Base-by-base conservation (phyloP, 2,113 vertebrate genomes). In the Oenanthe oenanthe region DNA sequence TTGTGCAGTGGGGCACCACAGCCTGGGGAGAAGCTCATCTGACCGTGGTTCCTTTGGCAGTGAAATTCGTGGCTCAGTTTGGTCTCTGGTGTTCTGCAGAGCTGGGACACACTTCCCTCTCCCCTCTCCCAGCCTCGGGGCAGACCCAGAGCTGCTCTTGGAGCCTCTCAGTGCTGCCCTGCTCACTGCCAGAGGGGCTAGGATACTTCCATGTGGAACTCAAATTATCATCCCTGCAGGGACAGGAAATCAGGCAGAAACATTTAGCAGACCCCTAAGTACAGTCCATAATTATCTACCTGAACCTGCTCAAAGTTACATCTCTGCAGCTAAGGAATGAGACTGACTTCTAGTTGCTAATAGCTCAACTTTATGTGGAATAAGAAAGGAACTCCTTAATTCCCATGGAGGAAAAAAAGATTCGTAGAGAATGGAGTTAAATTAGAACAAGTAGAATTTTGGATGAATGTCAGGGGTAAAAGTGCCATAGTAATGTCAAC, bases 201-300 rank as follows among this genome's bases (percentile, higher is more conserved):
- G 53, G 70, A 74, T 45, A 24, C 86, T 91, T 74, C 54, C 80
- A 73, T 34, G 53, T 92, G 61, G 67, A 94, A 89, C 85, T 83
- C 70, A 89, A 97, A 88, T 97, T 96, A 94, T 40, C 71, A 78
- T 88, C 91, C 76, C 92, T 89, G 77, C 93, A 94, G 89, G 87
- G 60, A 72, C 0, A 18, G 70, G 74, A 95, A 94, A 83, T 97
- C 79, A 90, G 91, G 92, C 85, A 97, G 95, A 89, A 93, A 75
- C 70, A 65, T 88, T 89, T 56, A 93, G 68, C 0, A 3, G 95
- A 93, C 92, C 79, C 96, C 94, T 65, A 70, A 53, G 58, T 85
- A 66, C 47, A 28, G 65, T 78, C 40, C 67, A 10, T 93, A 95
- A 96, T 97, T 96, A 81, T 50, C 74, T 96, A 40, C 47, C 61